Evolutionary conservation across 2,888 invertebrate genomes (phyloP).

Genomic region (Sisyra nigra): DNA sequence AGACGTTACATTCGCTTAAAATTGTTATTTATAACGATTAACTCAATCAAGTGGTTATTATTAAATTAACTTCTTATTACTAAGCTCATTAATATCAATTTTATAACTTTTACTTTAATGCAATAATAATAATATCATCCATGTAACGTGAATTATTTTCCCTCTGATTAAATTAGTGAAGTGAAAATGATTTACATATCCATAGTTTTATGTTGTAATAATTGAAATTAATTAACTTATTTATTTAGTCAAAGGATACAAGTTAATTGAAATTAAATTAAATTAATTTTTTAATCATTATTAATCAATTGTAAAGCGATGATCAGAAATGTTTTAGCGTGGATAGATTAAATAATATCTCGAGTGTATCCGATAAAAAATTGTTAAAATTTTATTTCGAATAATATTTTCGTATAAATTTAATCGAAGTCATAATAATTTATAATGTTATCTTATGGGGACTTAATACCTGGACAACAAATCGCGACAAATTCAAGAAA

Average conservation of each 20-base stretch:
- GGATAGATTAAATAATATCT: too few relatives aligned
- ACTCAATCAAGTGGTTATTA: conserved; percentile 4
- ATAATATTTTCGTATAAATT: too few relatives aligned
- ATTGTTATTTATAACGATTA: conserved; percentile 6
- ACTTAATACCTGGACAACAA: too few relatives aligned
- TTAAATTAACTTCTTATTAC: conserved; percentile 7
- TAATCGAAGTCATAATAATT: neutral
- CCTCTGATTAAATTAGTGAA: neutral
- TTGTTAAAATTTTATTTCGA: too few relatives aligned
- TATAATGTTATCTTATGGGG: conserved; percentile 1
- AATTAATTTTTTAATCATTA: too few relatives aligned
- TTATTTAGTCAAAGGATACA: neutral
- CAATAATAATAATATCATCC: neutral
- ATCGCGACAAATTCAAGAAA: neutral
- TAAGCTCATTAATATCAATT: conserved; percentile 8
- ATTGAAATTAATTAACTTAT: neutral
- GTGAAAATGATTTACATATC: neutral
- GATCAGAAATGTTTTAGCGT: too few relatives aligned
- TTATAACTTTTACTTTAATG: neutral
- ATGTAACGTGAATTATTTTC: neutral
- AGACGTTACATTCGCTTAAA: conserved; percentile 2
- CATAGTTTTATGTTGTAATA: neutral
- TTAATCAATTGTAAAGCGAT: too few relatives aligned
- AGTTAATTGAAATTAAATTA: too few relatives aligned
- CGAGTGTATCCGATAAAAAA: too few relatives aligned